Evolutionary conservation across 2,113 vertebrate species (phyloP), one percentile per base, ranked within the genome.

Genomic region (Trinectes maculatus): DNA sequence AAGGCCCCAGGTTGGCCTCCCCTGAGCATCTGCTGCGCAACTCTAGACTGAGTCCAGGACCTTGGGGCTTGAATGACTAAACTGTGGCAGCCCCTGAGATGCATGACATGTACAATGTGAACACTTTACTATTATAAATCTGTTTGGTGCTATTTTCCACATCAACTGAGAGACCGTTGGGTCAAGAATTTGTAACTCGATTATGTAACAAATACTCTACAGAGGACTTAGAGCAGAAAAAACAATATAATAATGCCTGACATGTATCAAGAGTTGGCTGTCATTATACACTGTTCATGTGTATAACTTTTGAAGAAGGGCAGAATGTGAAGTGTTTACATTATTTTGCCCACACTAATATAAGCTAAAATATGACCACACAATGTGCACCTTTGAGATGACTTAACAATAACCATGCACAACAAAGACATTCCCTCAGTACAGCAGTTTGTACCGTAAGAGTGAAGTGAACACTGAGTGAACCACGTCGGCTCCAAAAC

Each of bases 21-120:
- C 33, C 11, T 31, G 55, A 81, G 74, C 80, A 89, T 76, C 71
- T 83, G 82, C 69, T 76, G 31, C 39, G 56, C 74, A 74, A 79
- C 72, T 77, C 36, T 39, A 75, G 46, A 63, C 60, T 1, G 1
- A 64, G 60, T 40, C 42, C 59, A 7, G 43, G 62, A 33, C 59
- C 54, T 26, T 28, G n/a, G 29, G 77, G 56, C 67, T 66, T 69
- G 16, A 57, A 51, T 40, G 13, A 47, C 10, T 22, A 37, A 46
- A 47, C 25, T n/a, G 22, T 5, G 13, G 11, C 21, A 52, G 26
- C 28, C 52, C 24, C 4, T 6, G 47, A 53, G 58, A 58, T 49
- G 56, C 34, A 44, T 18, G 56, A 59, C 1, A 36, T 26, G 8
- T 26, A 7, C 13, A 28, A 52, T 9, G 19, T 52, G 37, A 58